Percentiles rank a stretch among this genome's conserved stretches.
Evolutionary conservation across 1,140 invertebrate species (phyloP).

Genomic region (Elymnias hypermnestra): DNA sequence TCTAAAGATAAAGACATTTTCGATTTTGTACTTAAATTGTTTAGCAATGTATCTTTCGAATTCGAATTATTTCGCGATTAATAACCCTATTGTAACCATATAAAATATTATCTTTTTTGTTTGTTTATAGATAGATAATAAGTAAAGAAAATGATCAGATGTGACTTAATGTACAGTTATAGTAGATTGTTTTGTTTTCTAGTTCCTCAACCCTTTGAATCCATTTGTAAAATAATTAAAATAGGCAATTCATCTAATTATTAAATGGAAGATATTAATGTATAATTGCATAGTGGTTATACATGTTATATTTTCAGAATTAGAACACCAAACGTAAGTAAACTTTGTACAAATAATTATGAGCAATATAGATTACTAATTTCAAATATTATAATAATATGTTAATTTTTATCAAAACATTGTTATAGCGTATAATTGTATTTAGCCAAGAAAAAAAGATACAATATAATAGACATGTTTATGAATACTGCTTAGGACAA

Average conservation of each 20-base stretch:
- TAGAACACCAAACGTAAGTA: conserved; percentile 70
- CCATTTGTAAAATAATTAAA: conserved; percentile 47
- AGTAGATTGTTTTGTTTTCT: conserved; percentile 39
- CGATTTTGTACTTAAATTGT: conserved; percentile 66
- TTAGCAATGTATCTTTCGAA: conserved; percentile 26
- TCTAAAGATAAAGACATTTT: conserved; percentile 50
- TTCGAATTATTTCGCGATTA: conserved; percentile 13
- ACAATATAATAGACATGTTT: conserved; percentile 26
- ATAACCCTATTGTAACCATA: conserved; percentile 1
- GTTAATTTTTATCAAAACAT: conserved; percentile 60
- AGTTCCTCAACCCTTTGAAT: conserved; percentile 54
- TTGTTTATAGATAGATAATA: conserved; percentile 14
- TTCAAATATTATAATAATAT: conserved; percentile 58
- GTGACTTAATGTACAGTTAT: conserved; percentile 16
- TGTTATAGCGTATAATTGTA: conserved; percentile 65
- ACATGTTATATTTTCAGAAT: conserved; percentile 63
- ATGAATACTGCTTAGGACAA: conserved; percentile 25
- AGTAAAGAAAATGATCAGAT: conserved; percentile 7
- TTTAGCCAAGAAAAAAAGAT: conserved; percentile 32
- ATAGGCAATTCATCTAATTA: conserved; percentile 22
- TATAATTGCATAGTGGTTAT: conserved; percentile 58
- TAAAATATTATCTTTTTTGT: conserved; percentile 11
- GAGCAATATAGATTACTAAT: conserved; percentile 72
- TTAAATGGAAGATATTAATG: conserved; percentile 41
- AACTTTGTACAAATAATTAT: conserved; percentile 69